These are phyloP conservation scores for Hermodice carunculata DNA, from an alignment of 2,888 invertebrate genomes.

Conservation along the genomic window DNA sequence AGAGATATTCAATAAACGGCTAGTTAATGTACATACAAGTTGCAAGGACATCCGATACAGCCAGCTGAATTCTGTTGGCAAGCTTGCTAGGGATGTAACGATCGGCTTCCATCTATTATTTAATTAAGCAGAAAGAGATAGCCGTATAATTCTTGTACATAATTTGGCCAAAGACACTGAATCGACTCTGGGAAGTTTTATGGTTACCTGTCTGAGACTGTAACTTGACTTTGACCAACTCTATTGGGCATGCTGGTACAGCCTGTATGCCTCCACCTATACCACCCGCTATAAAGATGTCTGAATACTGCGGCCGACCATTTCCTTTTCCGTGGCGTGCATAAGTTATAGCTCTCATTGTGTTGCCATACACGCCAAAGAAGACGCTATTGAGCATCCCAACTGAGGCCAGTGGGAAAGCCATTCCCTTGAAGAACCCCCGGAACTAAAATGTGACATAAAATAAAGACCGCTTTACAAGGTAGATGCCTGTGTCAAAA, in stretches of 20 bases:
- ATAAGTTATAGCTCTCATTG: slow-evolving; percentile 63
- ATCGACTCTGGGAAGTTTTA: background rate
- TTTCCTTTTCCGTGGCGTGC: background rate
- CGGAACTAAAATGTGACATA: slow-evolving; percentile 23
- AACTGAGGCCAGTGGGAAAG: slow-evolving; percentile 77
- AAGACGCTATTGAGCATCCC: slow-evolving; percentile 78
- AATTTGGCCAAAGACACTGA: no score
- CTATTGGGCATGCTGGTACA: slow-evolving; percentile 77
- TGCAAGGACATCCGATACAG: no score
- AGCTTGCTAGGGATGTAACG: no score
- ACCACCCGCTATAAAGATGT: slow-evolving; percentile 75
- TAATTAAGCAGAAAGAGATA: no score
- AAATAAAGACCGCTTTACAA: no score
- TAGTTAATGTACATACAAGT: no score
- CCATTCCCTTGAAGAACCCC: slow-evolving; percentile 72
- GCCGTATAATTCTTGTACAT: no score
- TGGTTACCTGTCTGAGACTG: slow-evolving; percentile 71
- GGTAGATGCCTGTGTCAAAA: no score
- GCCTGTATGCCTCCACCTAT: slow-evolving; percentile 75
- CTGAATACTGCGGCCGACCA: slow-evolving; percentile 43
- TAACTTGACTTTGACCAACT: slow-evolving; percentile 78
- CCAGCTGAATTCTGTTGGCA: no score
- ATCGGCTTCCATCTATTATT: no score
- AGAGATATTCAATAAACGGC: no score
- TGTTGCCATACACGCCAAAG: slow-evolving; percentile 77